Percentiles rank a stretch among this genome's conserved stretches.
Evolutionary conservation across 2,113 vertebrate species (phyloP).

Genomic region (Colaptes auratus): DNA sequence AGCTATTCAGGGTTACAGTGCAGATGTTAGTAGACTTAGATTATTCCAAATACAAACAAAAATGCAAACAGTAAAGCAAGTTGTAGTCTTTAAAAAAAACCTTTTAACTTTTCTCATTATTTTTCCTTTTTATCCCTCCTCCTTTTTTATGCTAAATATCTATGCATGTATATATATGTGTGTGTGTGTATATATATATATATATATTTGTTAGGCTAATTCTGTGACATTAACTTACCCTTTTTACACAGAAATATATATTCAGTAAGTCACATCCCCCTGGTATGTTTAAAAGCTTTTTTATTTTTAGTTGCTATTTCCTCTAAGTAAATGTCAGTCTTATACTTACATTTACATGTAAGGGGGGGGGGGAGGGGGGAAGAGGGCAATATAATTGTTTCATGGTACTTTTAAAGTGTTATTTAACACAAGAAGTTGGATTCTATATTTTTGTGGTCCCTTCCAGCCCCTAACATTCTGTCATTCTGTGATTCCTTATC

Average conservation of each 20-base stretch:
- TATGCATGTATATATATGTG: neutral
- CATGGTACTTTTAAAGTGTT: neutral
- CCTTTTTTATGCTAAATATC: neutral
- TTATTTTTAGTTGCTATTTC: neutral
- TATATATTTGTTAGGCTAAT: neutral
- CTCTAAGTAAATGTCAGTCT: neutral
- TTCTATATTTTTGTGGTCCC: neutral
- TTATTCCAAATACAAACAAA: neutral
- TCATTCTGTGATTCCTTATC: neutral
- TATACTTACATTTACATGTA: neutral
- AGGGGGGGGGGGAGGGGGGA: rapidly evolving
- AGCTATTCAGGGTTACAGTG: neutral
- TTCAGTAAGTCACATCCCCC: neutral
- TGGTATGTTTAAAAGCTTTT: neutral
- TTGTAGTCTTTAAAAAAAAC: neutral
- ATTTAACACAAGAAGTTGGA: neutral
- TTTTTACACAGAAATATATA: neutral
- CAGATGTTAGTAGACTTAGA: neutral
- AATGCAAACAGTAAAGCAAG: neutral
- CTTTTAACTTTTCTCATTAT: too few relatives aligned
- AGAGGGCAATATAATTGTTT: neutral
- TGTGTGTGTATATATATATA: neutral
- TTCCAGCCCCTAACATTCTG: too few relatives aligned
- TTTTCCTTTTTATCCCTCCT: neutral
- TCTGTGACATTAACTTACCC: neutral